Evolutionary conservation across 1,140 invertebrate genomes (phyloP), one percentile per base, ranked within the genome.

Genomic region (Reticulitermes speratus): DNA sequence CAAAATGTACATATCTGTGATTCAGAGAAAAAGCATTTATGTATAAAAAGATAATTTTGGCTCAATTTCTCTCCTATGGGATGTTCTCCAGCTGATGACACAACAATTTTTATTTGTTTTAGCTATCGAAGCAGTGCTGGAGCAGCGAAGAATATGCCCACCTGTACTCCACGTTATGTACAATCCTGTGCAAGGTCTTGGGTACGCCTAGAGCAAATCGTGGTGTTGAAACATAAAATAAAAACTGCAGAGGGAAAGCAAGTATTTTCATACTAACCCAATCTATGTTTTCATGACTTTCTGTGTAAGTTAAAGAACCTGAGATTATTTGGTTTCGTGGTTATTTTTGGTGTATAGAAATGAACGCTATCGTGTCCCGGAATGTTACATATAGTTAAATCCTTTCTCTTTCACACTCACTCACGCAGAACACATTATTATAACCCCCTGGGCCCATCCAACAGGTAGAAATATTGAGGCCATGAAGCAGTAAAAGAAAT

Each of bases 1-100:
- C 85, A 86, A 86, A 86, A 86, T 86, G 65, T 86, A 86, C 85
- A 86, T 85, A 52, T 84, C 52, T 52, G 83, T 84, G 83, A 45
- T 84, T 59, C 30, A 52, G 45, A 84, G 45, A 45, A 84, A 84
- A 45, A 52, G 6, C 45, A 45, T 45, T 84, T 84, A 52, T 32
- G 52, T 52, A 84, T 52, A 84, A 84, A 84, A 48, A 52, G 30
- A 38, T 2, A 45, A 84, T 84, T 55, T 84, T 84, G 83, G 83
- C 83, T 52, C 83, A 84, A 84, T 84, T 48, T 84, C 52, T 84
- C 83, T 84, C 83, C 83, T 48, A 84, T 84, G 52, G 83, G 83
- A 84, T 84, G 48, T 84, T 45, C n/a, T 45, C n/a, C n/a, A 75
- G 65, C 65, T 75, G 65, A 38, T 38, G 38, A 25, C 65, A 75